phyloP scores from a whole-genome alignment of 2,113 vertebrate genomes.

The Rhegmatorhina hoffmannsi region DNA sequence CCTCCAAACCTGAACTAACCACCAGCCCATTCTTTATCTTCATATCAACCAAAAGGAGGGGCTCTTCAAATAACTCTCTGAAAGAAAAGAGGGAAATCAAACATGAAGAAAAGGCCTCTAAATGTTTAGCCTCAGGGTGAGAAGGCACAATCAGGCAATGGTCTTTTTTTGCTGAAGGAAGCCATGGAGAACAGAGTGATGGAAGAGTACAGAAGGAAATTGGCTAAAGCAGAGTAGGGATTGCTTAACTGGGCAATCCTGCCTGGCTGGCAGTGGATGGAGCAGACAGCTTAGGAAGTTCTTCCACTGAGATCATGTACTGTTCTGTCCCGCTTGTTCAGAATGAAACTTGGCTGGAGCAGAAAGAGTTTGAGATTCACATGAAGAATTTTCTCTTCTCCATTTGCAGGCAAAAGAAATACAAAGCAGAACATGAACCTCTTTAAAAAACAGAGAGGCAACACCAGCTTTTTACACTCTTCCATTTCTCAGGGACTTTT shows the following conservation, averaged over 20 bases:
- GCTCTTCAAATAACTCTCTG: neutral
- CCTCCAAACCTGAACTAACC: neutral
- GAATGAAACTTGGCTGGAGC: constrained; percentile 28
- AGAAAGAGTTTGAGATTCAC: neutral
- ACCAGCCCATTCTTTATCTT: neutral
- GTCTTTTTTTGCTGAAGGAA: neutral
- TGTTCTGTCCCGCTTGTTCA: neutral
- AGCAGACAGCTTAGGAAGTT: neutral
- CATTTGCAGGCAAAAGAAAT: constrained; percentile 23
- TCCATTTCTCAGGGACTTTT: neutral
- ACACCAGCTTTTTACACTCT: neutral
- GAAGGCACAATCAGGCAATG: neutral
- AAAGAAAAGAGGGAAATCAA: neutral
- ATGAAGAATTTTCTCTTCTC: constrained; percentile 47
- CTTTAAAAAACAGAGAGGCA: neutral
- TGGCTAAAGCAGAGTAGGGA: neutral
- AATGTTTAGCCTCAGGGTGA: neutral
- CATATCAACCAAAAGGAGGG: neutral
- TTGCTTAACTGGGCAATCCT: constrained; percentile 36
- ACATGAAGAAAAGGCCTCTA: neutral
- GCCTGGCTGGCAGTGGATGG: neutral
- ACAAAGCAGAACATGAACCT: neutral
- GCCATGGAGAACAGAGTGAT: neutral
- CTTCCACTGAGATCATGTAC: neutral
- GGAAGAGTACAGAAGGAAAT: neutral